Evolutionary conservation across 2,797 vertebrate species (phyloP).

Genomic region (Falco naumanni): DNA sequence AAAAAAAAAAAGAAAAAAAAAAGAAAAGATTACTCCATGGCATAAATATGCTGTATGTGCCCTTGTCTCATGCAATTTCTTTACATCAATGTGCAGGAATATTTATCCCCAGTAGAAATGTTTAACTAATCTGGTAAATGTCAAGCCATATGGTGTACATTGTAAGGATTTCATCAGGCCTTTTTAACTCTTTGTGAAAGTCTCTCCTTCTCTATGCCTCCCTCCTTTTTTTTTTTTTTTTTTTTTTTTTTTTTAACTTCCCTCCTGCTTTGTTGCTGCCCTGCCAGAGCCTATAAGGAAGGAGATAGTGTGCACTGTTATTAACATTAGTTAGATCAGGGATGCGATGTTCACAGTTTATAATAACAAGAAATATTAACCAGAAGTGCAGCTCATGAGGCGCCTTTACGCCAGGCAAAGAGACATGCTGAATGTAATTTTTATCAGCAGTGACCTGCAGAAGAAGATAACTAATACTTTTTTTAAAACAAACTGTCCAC

Average conservation of each 20-base stretch:
- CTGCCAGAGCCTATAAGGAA: constrained; percentile 22
- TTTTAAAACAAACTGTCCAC: constrained; percentile 32
- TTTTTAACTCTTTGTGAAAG: constrained; percentile 80
- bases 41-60: constrained; percentile 74
- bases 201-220: constrained; percentile 1
- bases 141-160: constrained; percentile 83
- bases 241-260: neutral
- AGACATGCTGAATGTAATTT: neutral
- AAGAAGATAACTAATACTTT: constrained; percentile 23
- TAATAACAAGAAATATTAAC: constrained; percentile 25
- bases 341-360: neutral
- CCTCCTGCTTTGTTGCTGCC: constrained; percentile 35
- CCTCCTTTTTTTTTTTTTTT: neutral
- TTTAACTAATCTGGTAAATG: constrained; percentile 85
- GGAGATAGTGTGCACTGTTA: neutral
- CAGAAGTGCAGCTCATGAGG: constrained; percentile 15
- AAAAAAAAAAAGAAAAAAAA: accelerated
- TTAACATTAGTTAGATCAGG: neutral
- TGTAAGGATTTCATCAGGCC: constrained; percentile 78
- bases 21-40: constrained; percentile 63
- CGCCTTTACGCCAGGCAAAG: neutral
- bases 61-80: constrained; percentile 80
- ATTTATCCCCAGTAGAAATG: constrained; percentile 84
- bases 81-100: constrained; percentile 77
- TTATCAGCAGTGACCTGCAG: constrained; percentile 41